Percentiles rank a stretch among this genome's conserved stretches.
phyloP scores from a whole-genome alignment of 2,888 invertebrate genomes.

The Panzeria rudis region DNA sequence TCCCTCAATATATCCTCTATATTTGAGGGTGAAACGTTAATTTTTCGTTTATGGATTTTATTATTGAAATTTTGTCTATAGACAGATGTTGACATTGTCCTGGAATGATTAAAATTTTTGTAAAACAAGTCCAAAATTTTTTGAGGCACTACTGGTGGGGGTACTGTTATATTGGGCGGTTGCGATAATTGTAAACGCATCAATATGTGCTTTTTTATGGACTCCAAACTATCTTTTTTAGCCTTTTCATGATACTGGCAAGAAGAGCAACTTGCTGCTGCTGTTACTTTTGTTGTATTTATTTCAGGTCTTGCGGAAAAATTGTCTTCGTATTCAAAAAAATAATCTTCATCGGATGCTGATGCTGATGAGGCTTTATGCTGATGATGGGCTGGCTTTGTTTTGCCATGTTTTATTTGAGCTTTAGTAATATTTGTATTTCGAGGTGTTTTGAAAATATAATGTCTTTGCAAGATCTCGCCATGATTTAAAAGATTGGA shows the following conservation, averaged over 20 bases:
- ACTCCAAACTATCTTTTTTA: constrained; percentile 86
- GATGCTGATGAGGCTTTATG: not conserved
- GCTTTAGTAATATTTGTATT: not conserved
- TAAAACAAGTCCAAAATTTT: constrained; percentile 85
- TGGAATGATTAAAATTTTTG: constrained; percentile 77
- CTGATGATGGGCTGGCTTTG: not conserved
- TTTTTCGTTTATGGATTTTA: constrained; percentile 5
- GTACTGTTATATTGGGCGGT: constrained; percentile 87
- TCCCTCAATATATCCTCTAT: constrained; percentile 1
- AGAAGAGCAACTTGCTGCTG: constrained; percentile 83
- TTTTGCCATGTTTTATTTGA: not conserved
- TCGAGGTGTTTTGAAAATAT: constrained; percentile 19
- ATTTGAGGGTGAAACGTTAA: not conserved
- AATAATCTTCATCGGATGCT: constrained; percentile 52
- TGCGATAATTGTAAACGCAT: constrained; percentile 87
- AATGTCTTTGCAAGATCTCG: constrained; percentile 74
- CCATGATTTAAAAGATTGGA: constrained; percentile 76
- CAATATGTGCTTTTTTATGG: constrained; percentile 87
- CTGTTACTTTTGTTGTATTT: not conserved
- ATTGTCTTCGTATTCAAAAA: constrained; percentile 42
- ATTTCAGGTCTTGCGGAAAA: not conserved
- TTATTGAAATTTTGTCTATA: constrained; percentile 12
- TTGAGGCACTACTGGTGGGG: constrained; percentile 85
- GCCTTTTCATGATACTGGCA: constrained; percentile 86
- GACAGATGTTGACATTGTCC: constrained; percentile 40